These are phyloP conservation scores for Microctonus hyperodae DNA, from an alignment of 2,888 invertebrate genomes.

Conservation along the genomic window DNA sequence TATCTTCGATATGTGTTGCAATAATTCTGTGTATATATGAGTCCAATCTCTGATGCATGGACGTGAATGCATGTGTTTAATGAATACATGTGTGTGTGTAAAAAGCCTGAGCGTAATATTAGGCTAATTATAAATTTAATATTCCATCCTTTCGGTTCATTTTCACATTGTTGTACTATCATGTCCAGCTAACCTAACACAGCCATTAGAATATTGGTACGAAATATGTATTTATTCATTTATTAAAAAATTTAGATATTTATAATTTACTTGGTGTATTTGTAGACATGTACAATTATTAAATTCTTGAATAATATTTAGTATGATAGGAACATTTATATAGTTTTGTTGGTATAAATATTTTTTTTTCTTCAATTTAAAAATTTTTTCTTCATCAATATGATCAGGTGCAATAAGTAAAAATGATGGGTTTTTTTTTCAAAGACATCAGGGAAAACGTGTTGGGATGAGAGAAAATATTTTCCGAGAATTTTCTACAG, in stretches of 20 bases:
- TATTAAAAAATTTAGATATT: too few relatives aligned
- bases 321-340: too few relatives aligned
- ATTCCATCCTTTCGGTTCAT: slow-evolving; percentile 40
- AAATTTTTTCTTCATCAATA: slow-evolving; percentile 16
- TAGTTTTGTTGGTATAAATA: background rate
- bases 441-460: slow-evolving; percentile 25
- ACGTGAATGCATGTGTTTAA: too few relatives aligned
- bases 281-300: too few relatives aligned
- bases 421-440: slow-evolving; percentile 36
- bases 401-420: slow-evolving; percentile 25
- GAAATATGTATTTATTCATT: too few relatives aligned
- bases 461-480: slow-evolving; percentile 28
- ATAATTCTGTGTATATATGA: too few relatives aligned
- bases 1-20: slow-evolving; percentile 27
- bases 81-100: too few relatives aligned
- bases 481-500: slow-evolving; percentile 24
- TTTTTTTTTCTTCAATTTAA: background rate
- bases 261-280: too few relatives aligned
- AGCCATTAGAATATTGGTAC: background rate
- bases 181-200: background rate
- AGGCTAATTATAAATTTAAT: slow-evolving; percentile 61
- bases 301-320: too few relatives aligned
- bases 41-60: too few relatives aligned
- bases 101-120: background rate
- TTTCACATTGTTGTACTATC: background rate